phyloP scores from a whole-genome alignment of 2,797 vertebrate genomes.

The Spheniscus humboldti region DNA sequence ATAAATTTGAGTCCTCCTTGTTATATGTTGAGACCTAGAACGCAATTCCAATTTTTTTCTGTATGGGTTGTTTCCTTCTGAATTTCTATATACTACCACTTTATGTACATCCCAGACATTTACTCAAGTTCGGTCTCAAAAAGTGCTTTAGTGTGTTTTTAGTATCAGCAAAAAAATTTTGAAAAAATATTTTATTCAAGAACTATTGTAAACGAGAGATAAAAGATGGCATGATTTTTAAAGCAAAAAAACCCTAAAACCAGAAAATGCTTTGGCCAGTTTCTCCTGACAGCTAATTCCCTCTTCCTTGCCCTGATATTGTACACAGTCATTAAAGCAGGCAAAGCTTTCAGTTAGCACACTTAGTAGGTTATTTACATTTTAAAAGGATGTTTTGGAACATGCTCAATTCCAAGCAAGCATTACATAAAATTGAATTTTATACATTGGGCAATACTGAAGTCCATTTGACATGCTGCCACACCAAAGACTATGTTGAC shows the following conservation, averaged over 20 bases:
- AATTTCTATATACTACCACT: background rate
- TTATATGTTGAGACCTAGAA: background rate
- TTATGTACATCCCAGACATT: background rate
- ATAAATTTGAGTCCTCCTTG: background rate
- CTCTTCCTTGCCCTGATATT: background rate
- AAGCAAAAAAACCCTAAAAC: background rate
- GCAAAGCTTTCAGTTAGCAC: background rate
- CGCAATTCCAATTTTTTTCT: background rate
- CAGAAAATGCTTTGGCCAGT: background rate
- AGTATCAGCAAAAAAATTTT: background rate
- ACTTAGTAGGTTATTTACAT: background rate
- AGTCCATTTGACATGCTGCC: background rate
- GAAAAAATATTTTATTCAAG: background rate
- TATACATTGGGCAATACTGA: conserved; percentile 2
- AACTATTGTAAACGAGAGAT: background rate
- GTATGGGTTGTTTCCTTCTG: background rate
- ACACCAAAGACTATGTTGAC: conserved; percentile 11
- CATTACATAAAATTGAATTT: conserved; percentile 12
- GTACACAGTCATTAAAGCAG: background rate
- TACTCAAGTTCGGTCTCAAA: background rate
- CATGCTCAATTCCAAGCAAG: background rate
- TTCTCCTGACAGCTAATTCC: background rate
- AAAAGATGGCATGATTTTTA: background rate
- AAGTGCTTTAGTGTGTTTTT: background rate
- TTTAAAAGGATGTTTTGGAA: background rate